These are phyloP conservation scores for Sarcophaga variegata DNA, from an alignment of 2,888 invertebrate genomes.

Conservation along the genomic window DNA sequence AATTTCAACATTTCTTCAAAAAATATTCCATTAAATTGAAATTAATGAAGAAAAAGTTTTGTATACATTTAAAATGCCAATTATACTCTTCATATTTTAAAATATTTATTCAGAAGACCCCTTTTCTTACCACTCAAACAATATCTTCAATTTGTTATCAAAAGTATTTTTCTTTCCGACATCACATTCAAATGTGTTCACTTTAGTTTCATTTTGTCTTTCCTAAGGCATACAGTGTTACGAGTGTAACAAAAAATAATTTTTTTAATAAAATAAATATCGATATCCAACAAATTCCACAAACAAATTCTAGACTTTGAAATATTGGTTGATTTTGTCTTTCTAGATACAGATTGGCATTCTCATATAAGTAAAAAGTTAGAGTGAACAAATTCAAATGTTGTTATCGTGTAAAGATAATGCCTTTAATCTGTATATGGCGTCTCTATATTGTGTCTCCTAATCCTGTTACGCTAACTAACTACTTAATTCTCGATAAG, in stretches of 20 bases:
- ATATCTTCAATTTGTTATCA: constrained; percentile 9
- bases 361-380: no score
- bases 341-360: no score
- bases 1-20: not conserved
- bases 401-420: no score
- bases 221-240: constrained; percentile 21
- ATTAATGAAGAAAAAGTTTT: not conserved
- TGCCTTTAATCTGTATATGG: no score
- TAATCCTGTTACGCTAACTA: no score
- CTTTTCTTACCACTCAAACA: not conserved
- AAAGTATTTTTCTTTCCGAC: constrained; percentile 15
- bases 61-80: not conserved
- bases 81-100: not conserved
- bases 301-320: no score
- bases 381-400: no score
- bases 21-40: not conserved
- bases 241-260: not conserved
- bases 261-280: no score
- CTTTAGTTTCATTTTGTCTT: not conserved
- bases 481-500: no score
- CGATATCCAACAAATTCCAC: no score
- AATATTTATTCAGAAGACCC: not conserved
- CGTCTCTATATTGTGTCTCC: no score
- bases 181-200: constrained; percentile 18
- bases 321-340: no score